phyloP scores from a whole-genome alignment of 2,888 invertebrate species.

The Nephrotoma appendiculata region DNA sequence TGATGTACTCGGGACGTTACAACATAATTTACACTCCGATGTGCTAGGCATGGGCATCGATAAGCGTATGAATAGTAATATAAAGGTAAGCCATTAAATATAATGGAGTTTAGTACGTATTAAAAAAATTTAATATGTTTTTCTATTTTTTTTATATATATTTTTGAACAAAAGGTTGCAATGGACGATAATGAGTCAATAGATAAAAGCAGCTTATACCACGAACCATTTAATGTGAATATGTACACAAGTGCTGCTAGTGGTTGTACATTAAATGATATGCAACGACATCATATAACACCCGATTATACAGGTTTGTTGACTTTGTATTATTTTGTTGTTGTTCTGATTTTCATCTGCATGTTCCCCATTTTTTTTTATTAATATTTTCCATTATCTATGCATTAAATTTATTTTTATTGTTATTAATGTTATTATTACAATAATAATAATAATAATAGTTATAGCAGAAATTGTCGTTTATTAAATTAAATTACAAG shows the following conservation, averaged over 20 bases:
- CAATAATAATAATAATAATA: background rate
- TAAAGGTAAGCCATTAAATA: constrained; percentile 24
- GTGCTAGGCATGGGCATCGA: constrained; percentile 27
- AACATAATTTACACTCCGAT: constrained; percentile 33
- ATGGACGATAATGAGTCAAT: constrained; percentile 34
- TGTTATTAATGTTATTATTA: background rate
- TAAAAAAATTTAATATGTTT: background rate
- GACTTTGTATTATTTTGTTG: background rate
- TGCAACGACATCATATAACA: constrained; percentile 35
- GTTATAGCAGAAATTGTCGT: background rate
- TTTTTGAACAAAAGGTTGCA: constrained; percentile 21
- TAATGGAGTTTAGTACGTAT: background rate
- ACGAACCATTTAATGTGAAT: constrained; percentile 36
- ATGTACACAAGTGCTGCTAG: constrained; percentile 34
- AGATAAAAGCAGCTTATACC: constrained; percentile 34
- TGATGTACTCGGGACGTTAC: constrained; percentile 32
- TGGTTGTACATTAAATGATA: constrained; percentile 32
- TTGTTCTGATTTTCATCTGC: background rate
- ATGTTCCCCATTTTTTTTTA: background rate
- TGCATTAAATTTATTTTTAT: background rate
- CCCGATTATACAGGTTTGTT: constrained; percentile 40
- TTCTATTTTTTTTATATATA: background rate
- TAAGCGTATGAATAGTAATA: constrained; percentile 33
- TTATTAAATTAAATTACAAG: background rate
- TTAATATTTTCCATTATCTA: background rate